These are phyloP conservation scores for Tragelaphus imberbis DNA, from an alignment of 2,113 vertebrate genomes.

Conservation along the genomic window DNA sequence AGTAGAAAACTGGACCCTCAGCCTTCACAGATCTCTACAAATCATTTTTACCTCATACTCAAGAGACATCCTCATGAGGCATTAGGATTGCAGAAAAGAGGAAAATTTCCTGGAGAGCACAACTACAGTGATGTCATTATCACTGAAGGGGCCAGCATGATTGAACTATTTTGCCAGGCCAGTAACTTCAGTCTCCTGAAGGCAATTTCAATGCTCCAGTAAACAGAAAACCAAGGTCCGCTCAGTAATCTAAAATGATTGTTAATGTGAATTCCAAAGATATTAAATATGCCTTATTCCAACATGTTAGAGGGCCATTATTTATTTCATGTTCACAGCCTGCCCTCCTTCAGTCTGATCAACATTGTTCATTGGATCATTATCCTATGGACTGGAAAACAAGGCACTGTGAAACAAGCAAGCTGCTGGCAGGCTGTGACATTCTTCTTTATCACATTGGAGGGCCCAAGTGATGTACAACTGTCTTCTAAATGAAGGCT, in stretches of 20 bases:
- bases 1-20: not conserved
- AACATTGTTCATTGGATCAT: constrained; percentile 43
- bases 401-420: constrained; percentile 44
- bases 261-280: constrained; percentile 40
- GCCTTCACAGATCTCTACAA: not conserved
- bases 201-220: not conserved
- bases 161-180: not conserved
- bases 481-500: constrained; percentile 36
- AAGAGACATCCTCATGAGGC: not conserved
- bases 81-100: constrained; percentile 27
- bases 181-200: not conserved
- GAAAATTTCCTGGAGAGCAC: not conserved
- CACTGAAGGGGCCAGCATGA: not conserved
- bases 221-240: constrained; percentile 22
- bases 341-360: constrained; percentile 31
- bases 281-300: constrained; percentile 43
- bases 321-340: constrained; percentile 44
- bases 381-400: constrained; percentile 41
- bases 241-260: constrained; percentile 31
- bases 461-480: constrained; percentile 4
- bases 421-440: constrained; percentile 27
- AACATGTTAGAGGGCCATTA: constrained; percentile 51
- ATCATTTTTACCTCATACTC: constrained; percentile 43
- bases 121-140: not conserved
- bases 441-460: constrained; percentile 21